Base-by-base conservation (phyloP, 2,113 vertebrate species). In the Halichoerus grypus region DNA sequence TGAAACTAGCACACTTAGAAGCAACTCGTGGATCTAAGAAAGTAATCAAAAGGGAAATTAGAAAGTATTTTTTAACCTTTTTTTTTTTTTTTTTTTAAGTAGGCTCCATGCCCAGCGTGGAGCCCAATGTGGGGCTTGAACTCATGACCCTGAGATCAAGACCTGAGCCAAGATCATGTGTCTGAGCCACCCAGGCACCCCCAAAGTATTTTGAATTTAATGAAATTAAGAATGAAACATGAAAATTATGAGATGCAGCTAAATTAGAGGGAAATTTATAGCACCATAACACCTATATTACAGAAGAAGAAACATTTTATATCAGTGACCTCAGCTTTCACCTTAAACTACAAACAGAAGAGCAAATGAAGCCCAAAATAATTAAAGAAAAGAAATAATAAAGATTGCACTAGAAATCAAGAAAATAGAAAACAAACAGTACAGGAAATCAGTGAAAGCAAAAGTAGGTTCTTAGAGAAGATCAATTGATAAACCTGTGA, bases 271-370 rank as follows among this genome's bases (percentile, higher is more conserved):
- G 26, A 65, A 91, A 21, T 79, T 59, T 51, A 36, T 79, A 59
- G 24, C 36, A 67, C 72, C 71, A 5, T 80, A 80, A 86, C 42
- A 53, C 24, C 36, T 33, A 16, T 33, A 51, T 92, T 86, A 51
- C 19, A 86, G 79, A 79, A 91, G 18, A 86, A 79, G 24, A 71
- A 61, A 77, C 63, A 18, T 69, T 83, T 53, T 71, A 5, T 93
- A 28, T 67, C 77, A 51, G 0, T 91, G 24, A 85, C 39, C 19
- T 61, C 42, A 51, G 24, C 19, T 79, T 96, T 84, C 12, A 81
- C 53, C 14, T 92, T 92, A 88, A 67, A 76, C 24, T 87, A 79
- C 55, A 91, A 91, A 86, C 24, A 72, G n/a, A 95, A 87, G n/a
- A 46, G 21, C 63, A 87, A 57, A 82, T 74, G 31, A 94, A 81